Base-by-base conservation (phyloP, 1,140 invertebrate species). In the Drosophila kurseongensis region DNA sequence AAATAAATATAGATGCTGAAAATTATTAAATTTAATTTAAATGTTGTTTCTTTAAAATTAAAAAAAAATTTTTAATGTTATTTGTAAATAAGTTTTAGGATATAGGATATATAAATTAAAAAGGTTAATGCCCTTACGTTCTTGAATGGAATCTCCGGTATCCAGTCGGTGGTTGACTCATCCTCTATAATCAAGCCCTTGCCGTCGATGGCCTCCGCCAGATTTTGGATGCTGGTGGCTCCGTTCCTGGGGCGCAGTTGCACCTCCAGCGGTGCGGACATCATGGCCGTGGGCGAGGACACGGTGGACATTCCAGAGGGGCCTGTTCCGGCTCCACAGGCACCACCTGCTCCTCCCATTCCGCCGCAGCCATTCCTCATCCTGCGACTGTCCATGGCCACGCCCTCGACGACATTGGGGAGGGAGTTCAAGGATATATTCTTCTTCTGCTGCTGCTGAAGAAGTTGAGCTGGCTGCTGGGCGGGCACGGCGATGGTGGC, bases 61-160 rank as follows among this genome's bases (percentile, higher is more conserved):
- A 23, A 18, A 18, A 18, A 18, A 18, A 18, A n/a, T n/a, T n/a
- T 18, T 1, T 18, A 18, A 18, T 18, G 2, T 18, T 18, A 18
- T 18, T 18, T 18, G 18, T 18, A 1, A 23, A 23, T 23, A 23
- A 23, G 23, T 23, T 23, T 23, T 4, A 23, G 23, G 23, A 23
- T 23, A 23, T 23, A 23, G 1, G 18, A 23, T 23, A 23, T 23
- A 23, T 23, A 23, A 2, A 32, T 0, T 32, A 32, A 7, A 7
- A 32, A 32, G 7, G 29, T 32, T 5, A 29, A n/a, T 6, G 1
- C 12, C 42, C 94, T 93, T 93, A 98, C 97, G 93, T 97, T 97
- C 93, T 97, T 96, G 85, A 98, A 98, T 2, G 97, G 97, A 90
- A 97, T 97, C 93, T 98, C 97, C 0, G 97, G 97, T 18, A 95